Base-by-base conservation (phyloP, 1,140 invertebrate genomes). In the Conopomorpha cramerella region DNA sequence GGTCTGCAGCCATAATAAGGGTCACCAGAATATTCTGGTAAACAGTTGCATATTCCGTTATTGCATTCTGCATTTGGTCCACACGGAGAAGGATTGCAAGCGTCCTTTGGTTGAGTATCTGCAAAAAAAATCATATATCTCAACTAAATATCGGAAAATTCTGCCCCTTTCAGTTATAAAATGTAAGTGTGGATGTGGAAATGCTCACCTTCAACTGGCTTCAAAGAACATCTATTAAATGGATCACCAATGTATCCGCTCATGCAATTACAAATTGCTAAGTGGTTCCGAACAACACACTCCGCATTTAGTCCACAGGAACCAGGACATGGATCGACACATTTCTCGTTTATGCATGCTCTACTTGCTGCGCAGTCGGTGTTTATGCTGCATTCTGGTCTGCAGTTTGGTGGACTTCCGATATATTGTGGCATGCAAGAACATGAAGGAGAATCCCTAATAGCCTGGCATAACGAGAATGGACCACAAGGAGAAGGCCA, bases 21-120 rank as follows among this genome's bases (percentile, higher is more conserved):
- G 70, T 92, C 86, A 12, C 89, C 89, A 15, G 83, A 77, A 52
- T 83, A 89, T 33, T 89, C 88, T 2, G 83, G 72, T 46, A 84
- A 80, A 51, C 92, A 95, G 43, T 82, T 88, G 50, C 92, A 95
- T 49, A 87, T 82, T 46, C 84, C 86, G 49, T 86, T 83, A 36
- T 86, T 81, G 56, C 91, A 94, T 48, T 86, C 79, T 6, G 91
- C 84, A 66, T 93, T 92, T 12, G 88, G 55, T 37, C 84, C 85
- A 63, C 84, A 86, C 13, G 83, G 82, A 18, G 81, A 79, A 36
- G 82, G 81, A 39, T 80, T 76, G 46, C 83, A 85, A 14, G 73
- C 80, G 52, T 86, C 80, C 33, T 72, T 57, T n/a, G 73, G 61
- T 3, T 44, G 48, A 16, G 52, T 45, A 38, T 74, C 64, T 67